Base-by-base conservation (phyloP, 2,113 vertebrate species). In the Equus quagga region DNA sequence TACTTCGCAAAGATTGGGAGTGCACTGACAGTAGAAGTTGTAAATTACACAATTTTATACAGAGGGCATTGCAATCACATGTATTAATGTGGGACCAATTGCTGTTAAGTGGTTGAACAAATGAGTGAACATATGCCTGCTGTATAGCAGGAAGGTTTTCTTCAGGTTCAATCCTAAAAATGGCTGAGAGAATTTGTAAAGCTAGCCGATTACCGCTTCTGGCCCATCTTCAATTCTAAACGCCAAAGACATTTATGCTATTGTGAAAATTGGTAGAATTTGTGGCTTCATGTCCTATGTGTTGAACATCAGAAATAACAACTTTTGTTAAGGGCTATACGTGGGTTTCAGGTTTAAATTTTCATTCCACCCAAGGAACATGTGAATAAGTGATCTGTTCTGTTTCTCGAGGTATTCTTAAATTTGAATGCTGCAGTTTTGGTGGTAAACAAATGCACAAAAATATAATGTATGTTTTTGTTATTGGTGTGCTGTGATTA, bases 301-400 rank as follows among this genome's bases (percentile, higher is more conserved):
- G 49, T 33, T 94, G 23, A 95, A 81, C 19, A n/a, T n/a, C 28
- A 86, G n/a, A 89, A 95, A 90, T 80, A 94, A 36, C 5, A 85
- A 24, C 60, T 79, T 96, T 69, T 7, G 26, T 65, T 95, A 90
- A 87, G 83, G 33, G 76, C 73, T 75, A 3, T 36, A 19, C 6
- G 1, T 26, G 44, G 31, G 18, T 9, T 80, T 85, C 36, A 93
- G 64, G 24, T 89, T 94, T 95, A 86, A 95, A 85, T 19, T 85
- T 96, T 92, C 36, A 85, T 24, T 36, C 31, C 70, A 86, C 23
- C 24, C 36, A 95, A 89, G 64, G 19, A 92, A 81, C 28, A 51
- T 1, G 72, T 51, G 76, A 81, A 88, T 19, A 91, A 92, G 67
- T 5, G 62, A 73, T 86, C n/a, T 28, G 41, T 36, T 78, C 67